Evolutionary conservation across 2,888 invertebrate genomes (phyloP), one percentile per base, ranked within the genome.

Genomic region (Ischnus inquisitorius): DNA sequence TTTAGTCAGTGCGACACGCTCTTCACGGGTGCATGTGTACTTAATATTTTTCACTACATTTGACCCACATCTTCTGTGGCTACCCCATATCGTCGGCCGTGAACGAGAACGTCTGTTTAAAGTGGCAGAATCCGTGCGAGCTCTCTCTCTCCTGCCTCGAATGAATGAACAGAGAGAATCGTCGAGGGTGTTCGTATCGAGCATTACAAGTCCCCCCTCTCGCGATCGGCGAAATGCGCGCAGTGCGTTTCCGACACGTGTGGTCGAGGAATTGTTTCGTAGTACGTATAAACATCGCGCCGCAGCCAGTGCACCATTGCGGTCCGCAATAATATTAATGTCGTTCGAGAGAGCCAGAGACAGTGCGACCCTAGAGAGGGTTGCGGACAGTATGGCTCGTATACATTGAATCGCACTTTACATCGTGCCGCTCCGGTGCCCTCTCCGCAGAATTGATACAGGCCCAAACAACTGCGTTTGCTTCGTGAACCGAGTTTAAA

Each of bases 41-140:
- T 79, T 65, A 71, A 79, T 82, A 78, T 76, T 85, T 82, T 82
- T 79, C 82, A 51, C 51, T 72, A 82, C 82, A 76, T 82, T 81
- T 82, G 82, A 76, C 79, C 82, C 51, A 79, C 82, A 85, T 82
- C 65, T 34, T 34, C 34, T 71, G 72, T 43, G 34, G 62, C 48
- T 22, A 72, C 81, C 81, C 81, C n/a, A n/a, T 65, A 84, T 64
- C 64, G 48, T 67, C 65, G 14, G 12, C 39, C 22, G 19, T 16
- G 51, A 60, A 76, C 62, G 57, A 16, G 43, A 75, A 8, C 4
- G 64, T 78, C 74, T 64, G 78, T 80, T n/a, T 78, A 62, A 75
- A 69, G 74, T 74, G 78, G 64, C 78, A 46, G 54, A 41, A 64
- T 75, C 75, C 71, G 5, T 51, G 48, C 46, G 72, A 60, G 75